Evolutionary conservation across 2,113 vertebrate genomes (phyloP).

Genomic region (Prionailurus bengalensis): DNA sequence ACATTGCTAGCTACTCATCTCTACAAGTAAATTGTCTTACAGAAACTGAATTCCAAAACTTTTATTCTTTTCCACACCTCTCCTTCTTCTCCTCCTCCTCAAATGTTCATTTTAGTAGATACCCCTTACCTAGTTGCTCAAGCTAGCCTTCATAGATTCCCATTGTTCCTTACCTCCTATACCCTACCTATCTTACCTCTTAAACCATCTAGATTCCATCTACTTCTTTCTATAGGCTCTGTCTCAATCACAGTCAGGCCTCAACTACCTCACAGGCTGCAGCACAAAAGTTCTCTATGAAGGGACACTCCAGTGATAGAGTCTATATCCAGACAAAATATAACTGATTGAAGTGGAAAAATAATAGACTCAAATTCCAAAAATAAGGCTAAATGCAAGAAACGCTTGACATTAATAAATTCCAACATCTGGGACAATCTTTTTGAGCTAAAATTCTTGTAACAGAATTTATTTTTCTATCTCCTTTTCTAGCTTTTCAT

Average conservation of each 20-base stretch:
- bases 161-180: neutral
- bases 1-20: neutral
- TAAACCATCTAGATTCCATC: neutral
- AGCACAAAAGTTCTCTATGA: neutral
- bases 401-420: conserved; percentile 21
- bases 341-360: conserved; percentile 11
- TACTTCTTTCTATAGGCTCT: neutral
- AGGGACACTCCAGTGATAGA: neutral
- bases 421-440: neutral
- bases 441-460: conserved; percentile 61
- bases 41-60: neutral
- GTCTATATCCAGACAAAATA: conserved; percentile 7
- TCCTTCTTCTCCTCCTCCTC: neutral
- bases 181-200: neutral
- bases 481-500: conserved; percentile 27
- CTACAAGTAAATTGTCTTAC: neutral
- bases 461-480: conserved; percentile 26
- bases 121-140: neutral
- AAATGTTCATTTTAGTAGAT: neutral
- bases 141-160: neutral
- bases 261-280: neutral
- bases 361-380: conserved; percentile 21
- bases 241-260: neutral
- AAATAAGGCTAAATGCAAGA: conserved; percentile 15
- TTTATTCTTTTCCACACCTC: neutral